Evolutionary conservation across 2,113 vertebrate species (phyloP), one percentile per base, ranked within the genome.

Genomic region (Setophaga petechia): DNA sequence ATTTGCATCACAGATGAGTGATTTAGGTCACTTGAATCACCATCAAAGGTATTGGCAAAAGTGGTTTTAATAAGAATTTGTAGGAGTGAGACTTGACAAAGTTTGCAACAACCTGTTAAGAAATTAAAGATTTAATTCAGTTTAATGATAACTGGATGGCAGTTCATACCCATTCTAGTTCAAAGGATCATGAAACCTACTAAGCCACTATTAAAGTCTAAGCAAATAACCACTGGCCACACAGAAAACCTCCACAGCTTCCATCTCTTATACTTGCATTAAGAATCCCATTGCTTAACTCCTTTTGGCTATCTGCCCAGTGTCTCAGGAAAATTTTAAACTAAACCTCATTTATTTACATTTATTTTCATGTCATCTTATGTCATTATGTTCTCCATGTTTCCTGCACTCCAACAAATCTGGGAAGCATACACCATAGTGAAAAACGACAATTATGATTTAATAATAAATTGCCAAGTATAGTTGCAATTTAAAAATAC

Each of bases 341-440:
- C 83, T 89, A 95, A 93, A 82, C 49, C 69, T 93, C 77, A 93
- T 95, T 92, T 96, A 95, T 93, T 96, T 96, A 95, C 92, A 78
- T 96, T 93, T 93, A 97, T 96, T 95, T 96, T 95, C 72, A 74
- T 87, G 86, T 81, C 80, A 90, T 78, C 86, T 92, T 89, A 92
- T 37, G 5, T 93, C 93, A 90, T 89, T 76, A 84, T 75, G 83
- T 94, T 79, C 76, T 73, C 44, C 54, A 51, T 49, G 69, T 76
- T 93, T 94, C 90, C 93, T 84, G 73, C 84, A 78, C 61, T 92
- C 69, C 80, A 90, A 62, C 9, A 62, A 94, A 57, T 58, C 85
- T 94, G 65, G 54, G 83, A 95, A 92, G 76, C 68, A 80, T 57
- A 92, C 90, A 86, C 47, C 31, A 25, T 8, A 75, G 39, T 51